A percentile compares a stretch with the other conserved stretches of the same genome.
These are phyloP conservation scores for Tachycineta bicolor DNA, from an alignment of 2,113 vertebrate species.

Conservation along the genomic window DNA sequence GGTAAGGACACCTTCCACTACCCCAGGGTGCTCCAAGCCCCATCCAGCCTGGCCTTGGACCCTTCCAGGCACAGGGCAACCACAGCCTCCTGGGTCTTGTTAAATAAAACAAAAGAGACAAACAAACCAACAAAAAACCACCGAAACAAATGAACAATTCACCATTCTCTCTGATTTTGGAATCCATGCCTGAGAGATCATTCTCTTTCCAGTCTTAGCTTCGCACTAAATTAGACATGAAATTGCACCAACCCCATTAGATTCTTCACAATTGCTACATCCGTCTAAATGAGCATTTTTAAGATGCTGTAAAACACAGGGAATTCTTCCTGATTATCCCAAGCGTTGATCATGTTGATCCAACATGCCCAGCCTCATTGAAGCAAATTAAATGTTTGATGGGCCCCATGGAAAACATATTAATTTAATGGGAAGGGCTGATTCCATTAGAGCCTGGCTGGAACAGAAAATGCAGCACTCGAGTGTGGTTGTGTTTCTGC, in stretches of 20 bases:
- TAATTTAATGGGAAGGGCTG: conserved; percentile 68
- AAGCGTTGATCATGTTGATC: not conserved
- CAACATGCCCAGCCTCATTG: not conserved
- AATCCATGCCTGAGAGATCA: not conserved
- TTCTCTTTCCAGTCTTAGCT: not conserved
- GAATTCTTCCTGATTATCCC: not conserved
- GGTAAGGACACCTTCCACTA: not conserved
- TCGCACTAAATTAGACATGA: not conserved
- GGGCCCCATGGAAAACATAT: conserved; percentile 62
- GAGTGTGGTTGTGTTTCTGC: not conserved
- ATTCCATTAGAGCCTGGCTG: conserved; percentile 74
- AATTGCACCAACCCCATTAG: not conserved
- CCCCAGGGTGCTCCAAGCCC: not conserved
- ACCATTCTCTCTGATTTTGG: not conserved
- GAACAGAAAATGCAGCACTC: not conserved
- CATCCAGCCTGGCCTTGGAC: not conserved
- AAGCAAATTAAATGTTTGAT: conserved; percentile 77
- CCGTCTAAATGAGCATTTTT: not conserved
- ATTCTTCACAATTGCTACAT: not conserved
- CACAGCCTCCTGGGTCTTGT: not conserved
- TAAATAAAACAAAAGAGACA: not conserved
- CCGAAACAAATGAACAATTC: not conserved
- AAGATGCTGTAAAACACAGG: not conserved
- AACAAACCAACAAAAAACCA: not conserved
- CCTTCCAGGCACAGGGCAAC: not conserved